phyloP scores from a whole-genome alignment of 2,888 invertebrate genomes.

The Xylocampa areola region DNA sequence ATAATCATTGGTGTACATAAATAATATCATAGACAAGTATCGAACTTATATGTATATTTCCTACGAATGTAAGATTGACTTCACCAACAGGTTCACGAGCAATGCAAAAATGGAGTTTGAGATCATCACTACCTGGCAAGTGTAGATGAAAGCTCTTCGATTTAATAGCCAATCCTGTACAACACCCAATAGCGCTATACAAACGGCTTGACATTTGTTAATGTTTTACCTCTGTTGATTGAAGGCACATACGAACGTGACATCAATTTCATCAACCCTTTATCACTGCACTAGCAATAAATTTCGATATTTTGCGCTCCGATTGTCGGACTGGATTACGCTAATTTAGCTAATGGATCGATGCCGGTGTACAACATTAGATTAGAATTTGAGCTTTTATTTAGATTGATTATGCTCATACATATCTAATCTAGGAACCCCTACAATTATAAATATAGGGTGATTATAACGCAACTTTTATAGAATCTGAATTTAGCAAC shows the following conservation, averaged over 20 bases:
- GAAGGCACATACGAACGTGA: conserved; percentile 16
- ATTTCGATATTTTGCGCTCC: conserved; percentile 32
- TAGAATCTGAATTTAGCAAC: too few species aligned
- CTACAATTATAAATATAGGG: not conserved
- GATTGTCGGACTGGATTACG: conserved; percentile 34
- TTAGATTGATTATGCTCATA: conserved; percentile 27
- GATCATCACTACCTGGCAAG: not conserved
- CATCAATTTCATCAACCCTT: conserved; percentile 47
- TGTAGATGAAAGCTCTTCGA: not conserved
- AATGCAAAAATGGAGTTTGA: not conserved
- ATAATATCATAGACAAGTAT: too few species aligned
- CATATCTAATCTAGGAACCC: too few species aligned
- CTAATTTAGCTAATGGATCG: conserved; percentile 44
- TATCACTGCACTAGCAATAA: conserved; percentile 35
- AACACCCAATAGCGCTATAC: conserved; percentile 1
- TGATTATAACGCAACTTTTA: too few species aligned
- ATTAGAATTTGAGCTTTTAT: conserved; percentile 34
- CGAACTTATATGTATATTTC: too few species aligned
- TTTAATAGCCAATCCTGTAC: conserved; percentile 15
- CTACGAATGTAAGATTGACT: too few species aligned
- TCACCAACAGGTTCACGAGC: too few species aligned
- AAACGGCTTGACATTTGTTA: conserved; percentile 18
- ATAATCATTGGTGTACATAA: too few species aligned
- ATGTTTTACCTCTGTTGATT: conserved; percentile 43
- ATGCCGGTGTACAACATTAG: conserved; percentile 22